phyloP scores from a whole-genome alignment of 1,140 invertebrate genomes.

The Aricia agestis region DNA sequence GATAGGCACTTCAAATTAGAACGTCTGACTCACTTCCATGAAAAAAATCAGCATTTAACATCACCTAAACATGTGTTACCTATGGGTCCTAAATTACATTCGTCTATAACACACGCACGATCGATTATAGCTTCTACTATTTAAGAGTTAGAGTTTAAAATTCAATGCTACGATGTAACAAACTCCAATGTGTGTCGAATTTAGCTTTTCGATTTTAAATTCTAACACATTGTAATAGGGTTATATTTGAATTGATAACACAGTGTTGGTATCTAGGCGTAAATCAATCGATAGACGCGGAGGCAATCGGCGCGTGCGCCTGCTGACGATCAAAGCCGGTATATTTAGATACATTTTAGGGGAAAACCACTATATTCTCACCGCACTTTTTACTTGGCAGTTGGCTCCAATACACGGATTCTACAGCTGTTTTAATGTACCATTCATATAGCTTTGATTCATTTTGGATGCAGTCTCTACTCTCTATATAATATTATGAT shows the following conservation, averaged over 20 bases:
- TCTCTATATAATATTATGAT: too few relatives aligned
- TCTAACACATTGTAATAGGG: conserved; percentile 16
- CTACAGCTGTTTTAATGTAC: neutral
- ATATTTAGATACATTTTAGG: conserved; percentile 54
- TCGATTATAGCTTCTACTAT: neutral
- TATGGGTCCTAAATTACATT: conserved; percentile 12
- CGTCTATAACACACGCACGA: neutral
- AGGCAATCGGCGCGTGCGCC: conserved; percentile 53
- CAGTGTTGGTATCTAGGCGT: conserved; percentile 43
- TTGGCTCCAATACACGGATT: neutral
- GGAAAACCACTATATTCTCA: conserved; percentile 25
- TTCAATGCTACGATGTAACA: neutral
- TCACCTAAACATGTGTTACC: conserved; percentile 10
- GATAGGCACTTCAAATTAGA: conserved; percentile 4
- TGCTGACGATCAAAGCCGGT: conserved; percentile 61
- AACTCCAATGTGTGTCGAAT: neutral
- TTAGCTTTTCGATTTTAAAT: conserved; percentile 24
- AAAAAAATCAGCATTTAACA: conserved; percentile 13
- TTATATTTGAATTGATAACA: conserved; percentile 21
- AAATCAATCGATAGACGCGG: conserved; percentile 68
- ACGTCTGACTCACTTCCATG: conserved; percentile 11
- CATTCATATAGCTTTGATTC: too few relatives aligned
- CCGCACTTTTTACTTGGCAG: conserved; percentile 19
- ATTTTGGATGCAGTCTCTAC: too few relatives aligned
- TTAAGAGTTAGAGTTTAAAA: neutral